Percentiles rank a stretch among this genome's conserved stretches.
Evolutionary conservation across 2,797 vertebrate genomes (phyloP).

Genomic region (Lagodon rhomboides): DNA sequence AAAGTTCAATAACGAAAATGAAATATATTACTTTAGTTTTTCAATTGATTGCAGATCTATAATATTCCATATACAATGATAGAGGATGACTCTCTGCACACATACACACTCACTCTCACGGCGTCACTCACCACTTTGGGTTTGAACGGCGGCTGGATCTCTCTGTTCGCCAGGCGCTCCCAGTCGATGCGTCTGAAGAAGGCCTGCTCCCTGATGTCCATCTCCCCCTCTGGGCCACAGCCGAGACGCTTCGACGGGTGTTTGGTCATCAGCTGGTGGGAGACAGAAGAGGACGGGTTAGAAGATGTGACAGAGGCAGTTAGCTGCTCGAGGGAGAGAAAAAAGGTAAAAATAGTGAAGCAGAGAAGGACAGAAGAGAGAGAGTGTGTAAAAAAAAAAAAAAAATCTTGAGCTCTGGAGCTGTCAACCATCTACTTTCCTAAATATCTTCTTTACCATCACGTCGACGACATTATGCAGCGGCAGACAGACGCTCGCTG

Average conservation of each 20-base stretch:
- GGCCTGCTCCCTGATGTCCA: constrained; percentile 95
- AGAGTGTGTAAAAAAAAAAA: background rate
- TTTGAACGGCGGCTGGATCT: constrained; percentile 98
- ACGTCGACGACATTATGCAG: background rate
- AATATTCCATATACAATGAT: background rate
- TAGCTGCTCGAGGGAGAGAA: constrained; percentile 1
- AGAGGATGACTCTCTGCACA: background rate
- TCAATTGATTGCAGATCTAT: background rate
- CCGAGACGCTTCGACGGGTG: constrained; percentile 97
- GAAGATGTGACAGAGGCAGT: constrained; percentile 16
- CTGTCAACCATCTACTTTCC: background rate
- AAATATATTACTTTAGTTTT: no score
- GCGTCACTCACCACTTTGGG: constrained; percentile 95
- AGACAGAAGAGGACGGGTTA: constrained; percentile 25
- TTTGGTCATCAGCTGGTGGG: constrained; percentile 95
- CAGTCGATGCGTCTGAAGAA: constrained; percentile 99
- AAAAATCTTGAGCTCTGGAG: background rate
- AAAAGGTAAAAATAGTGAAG: constrained; percentile 17
- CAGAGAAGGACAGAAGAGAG: background rate
- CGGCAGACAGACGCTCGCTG: constrained; percentile 2
- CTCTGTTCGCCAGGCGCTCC: constrained; percentile 94
- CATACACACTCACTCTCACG: background rate
- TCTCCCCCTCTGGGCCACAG: constrained; percentile 93
- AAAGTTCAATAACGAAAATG: no score
- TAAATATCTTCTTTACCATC: constrained; percentile 4